phyloP scores from a whole-genome alignment of 2,888 invertebrate genomes.

The Pyrrhosoma nymphula region DNA sequence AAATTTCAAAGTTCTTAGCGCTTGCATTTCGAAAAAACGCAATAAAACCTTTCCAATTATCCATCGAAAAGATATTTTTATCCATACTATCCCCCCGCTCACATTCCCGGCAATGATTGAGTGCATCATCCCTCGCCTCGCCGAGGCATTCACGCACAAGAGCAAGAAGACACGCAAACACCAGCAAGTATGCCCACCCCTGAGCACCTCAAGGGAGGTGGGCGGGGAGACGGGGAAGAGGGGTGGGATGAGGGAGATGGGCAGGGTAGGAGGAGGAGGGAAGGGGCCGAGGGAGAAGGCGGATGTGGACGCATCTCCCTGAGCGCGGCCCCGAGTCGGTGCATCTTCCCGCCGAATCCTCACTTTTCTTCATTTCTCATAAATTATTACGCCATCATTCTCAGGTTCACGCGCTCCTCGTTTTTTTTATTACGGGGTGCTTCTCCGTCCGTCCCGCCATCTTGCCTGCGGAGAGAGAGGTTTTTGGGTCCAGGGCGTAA shows the following conservation, averaged over 20 bases:
- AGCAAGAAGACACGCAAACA: no score
- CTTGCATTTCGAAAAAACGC: neutral
- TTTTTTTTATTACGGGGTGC: neutral
- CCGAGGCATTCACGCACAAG: neutral
- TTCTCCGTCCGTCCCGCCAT: constrained; percentile 13
- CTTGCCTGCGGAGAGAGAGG: neutral
- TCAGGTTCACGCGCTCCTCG: constrained; percentile 20
- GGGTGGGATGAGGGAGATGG: neutral
- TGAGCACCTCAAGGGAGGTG: neutral
- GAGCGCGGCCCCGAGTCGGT: constrained; percentile 50
- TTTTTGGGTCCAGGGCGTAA: neutral
- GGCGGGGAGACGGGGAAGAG: neutral
- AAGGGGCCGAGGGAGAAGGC: neutral
- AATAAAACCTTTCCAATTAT: neutral
- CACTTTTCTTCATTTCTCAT: constrained; percentile 66
- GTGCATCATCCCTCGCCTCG: neutral
- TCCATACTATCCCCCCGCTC: neutral
- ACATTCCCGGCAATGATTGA: neutral
- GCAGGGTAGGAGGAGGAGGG: neutral
- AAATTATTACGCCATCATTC: constrained; percentile 65
- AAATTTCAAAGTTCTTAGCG: neutral
- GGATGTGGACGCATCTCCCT: constrained; percentile 44
- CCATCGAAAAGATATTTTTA: neutral
- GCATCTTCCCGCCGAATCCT: constrained; percentile 55
- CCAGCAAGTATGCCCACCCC: neutral